Percentiles rank a stretch among this genome's conserved stretches.
phyloP scores from a whole-genome alignment of 35 echinoderm and acorn worm genomes.

The Acanthaster planci region DNA sequence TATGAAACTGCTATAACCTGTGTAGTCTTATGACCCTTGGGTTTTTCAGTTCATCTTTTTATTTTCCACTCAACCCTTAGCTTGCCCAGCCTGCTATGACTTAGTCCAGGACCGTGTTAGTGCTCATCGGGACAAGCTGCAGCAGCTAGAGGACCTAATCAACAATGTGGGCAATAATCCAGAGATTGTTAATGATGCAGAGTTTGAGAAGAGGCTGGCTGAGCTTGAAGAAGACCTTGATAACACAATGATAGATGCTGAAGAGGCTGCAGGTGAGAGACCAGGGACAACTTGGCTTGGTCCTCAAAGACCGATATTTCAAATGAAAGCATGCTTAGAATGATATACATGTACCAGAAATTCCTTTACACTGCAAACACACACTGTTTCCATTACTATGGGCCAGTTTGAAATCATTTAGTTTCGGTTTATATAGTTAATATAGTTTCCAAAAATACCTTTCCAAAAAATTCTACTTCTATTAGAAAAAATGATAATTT shows the following conservation, averaged over 20 bases:
- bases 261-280: constrained; percentile 35
- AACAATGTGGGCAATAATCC: constrained; percentile 53
- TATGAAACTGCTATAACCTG: no score
- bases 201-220: constrained; percentile 82
- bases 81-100: constrained; percentile 89
- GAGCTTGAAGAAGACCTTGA: constrained; percentile 66
- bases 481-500: no score
- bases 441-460: no score
- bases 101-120: constrained; percentile 85
- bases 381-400: no score
- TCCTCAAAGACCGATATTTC: not conserved
- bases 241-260: constrained; percentile 41
- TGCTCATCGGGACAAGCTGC: constrained; percentile 69
- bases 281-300: not conserved
- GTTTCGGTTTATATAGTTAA: no score
- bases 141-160: constrained; percentile 60
- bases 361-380: not conserved
- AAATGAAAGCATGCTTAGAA: not conserved
- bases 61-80: constrained; percentile 20
- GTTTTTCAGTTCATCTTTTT: no score
- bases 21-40: no score
- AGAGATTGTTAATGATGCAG: constrained; percentile 70
- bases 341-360: not conserved
- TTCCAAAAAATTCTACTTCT: no score
- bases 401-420: no score